Base-by-base conservation (phyloP, 2,113 vertebrate species). In the Turnix velox region DNA sequence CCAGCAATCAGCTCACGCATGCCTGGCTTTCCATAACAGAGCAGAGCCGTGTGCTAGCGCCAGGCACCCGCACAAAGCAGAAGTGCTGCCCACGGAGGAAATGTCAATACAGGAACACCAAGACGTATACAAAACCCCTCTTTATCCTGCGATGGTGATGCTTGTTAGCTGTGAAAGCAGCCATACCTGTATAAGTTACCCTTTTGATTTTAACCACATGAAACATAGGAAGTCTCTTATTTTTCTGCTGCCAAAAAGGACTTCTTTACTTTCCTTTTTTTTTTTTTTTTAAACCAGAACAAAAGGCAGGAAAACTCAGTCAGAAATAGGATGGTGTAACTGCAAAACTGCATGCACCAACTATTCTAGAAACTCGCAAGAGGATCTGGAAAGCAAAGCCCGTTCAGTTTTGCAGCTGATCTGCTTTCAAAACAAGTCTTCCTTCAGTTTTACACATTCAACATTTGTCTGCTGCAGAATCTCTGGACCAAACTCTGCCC, bases 1-100 rank as follows among this genome's bases (percentile, higher is more conserved):
- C 71, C 82, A 89, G 91, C 63, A 19, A 96, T 96, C 94, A 96
- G 91, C 71, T 92, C 95, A 96, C 17, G 94, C 96, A 94, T 96
- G 96, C 94, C 92, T 96, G 94, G 43, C 84, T 93, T 80, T 95
- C 87, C 92, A 94, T 54, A 94, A 95, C 91, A 95, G 89, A 91
- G 71, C 27, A 2, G 92, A 59, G 83, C 90, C 92, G 77, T 88
- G 89, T 86, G 90, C 46, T 27, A 86, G 92, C n/a, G 90, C 86
- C 90, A 94, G 92, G 91, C 69, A 2, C 62, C 45, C 5, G 27
- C 84, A 94, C 96, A 96, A 96, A 96, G 94, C 92, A 81, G 3
- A 37, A 95, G 83, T 1, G 2, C 59, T 95, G 93, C 79, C 85
- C 27, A 22, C 40, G 2, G 76, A 90, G 84, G 78, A 93, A 93